These are phyloP conservation scores for Timema podura DNA, from an alignment of 2,888 invertebrate genomes.

Conservation along the genomic window DNA sequence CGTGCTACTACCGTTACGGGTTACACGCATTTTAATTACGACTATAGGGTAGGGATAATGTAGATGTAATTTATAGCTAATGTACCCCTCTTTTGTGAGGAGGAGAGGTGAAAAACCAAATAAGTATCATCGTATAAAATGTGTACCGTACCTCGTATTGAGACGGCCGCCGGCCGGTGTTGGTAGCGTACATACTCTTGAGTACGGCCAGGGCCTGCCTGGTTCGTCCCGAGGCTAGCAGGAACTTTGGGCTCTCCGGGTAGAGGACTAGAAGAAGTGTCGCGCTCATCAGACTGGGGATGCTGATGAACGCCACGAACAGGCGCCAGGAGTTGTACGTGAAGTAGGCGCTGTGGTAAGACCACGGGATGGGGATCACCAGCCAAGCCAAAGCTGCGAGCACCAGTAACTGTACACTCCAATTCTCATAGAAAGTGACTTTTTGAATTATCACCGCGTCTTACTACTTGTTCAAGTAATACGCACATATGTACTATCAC, in stretches of 20 bases:
- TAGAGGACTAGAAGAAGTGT: slow-evolving; percentile 52
- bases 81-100: too few species aligned
- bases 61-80: too few species aligned
- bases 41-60: too few species aligned
- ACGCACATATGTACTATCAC: too few species aligned
- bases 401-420: slow-evolving; percentile 14
- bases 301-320: slow-evolving; percentile 59
- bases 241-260: slow-evolving; percentile 78
- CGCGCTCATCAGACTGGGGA: slow-evolving; percentile 61
- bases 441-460: too few species aligned
- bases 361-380: slow-evolving; percentile 49
- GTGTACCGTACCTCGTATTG: slow-evolving; percentile 44
- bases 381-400: slow-evolving; percentile 62
- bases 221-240: slow-evolving; percentile 57
- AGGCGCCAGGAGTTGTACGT: slow-evolving; percentile 70
- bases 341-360: slow-evolving; percentile 42
- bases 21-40: too few species aligned
- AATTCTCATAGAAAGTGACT: too few species aligned
- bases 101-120: too few species aligned
- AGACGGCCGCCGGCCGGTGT: slow-evolving; percentile 47
- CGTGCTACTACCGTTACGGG: too few species aligned
- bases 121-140: neutral
- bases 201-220: slow-evolving; percentile 59
- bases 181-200: slow-evolving; percentile 55
- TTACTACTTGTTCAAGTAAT: too few species aligned